Base-by-base conservation (phyloP, 1,140 invertebrate species). In the Proctacanthus coquilletti region DNA sequence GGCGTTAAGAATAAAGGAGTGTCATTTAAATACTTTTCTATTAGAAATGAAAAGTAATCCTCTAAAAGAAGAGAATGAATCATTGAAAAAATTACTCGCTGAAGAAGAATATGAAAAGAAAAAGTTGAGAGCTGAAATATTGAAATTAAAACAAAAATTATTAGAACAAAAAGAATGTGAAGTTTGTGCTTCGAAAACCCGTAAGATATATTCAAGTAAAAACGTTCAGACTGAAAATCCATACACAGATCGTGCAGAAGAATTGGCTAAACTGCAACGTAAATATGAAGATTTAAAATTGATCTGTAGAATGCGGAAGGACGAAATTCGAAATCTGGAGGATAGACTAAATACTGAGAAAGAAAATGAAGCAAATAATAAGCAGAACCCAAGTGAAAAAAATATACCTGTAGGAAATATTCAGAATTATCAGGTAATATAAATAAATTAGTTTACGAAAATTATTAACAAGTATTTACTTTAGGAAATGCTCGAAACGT, bases 21-120 rank as follows among this genome's bases (percentile, higher is more conserved):
- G 51, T 15, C 46, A 49, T 25, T 47, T 53, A 6, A 51, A 50
- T 3, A 50, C 52, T 0, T 23, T 53, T 0, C 47, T 21, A 2
- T 43, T 53, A 18, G 51, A 53, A 40, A 18, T 53, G 2, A 49
- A 42, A 18, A 47, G 49, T 18, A 49, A 53, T 40, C 51, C 51
- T 0, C 33, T 54, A 0, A 53, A 53, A 21, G 49, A 47, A 3
- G 51, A 53, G 30, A 53, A 51, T 36, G 51, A 41, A 1, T 38
- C 38, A n/a, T 27, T 53, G 0, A 49, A 46, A 15, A 53, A 51
- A n/a, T 42, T 45, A 8, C 25, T 53, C 6, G 18, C 38, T 8
- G 51, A 53, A 5, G 51, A 29, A 29, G 27, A 29, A 29, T 29
- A 11, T 14, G 15, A 53, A 21, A 40, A 52, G 17, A 45, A 47